These are phyloP conservation scores for Candidula unifasciata DNA, from an alignment of 2,888 invertebrate species.

Conservation along the genomic window DNA sequence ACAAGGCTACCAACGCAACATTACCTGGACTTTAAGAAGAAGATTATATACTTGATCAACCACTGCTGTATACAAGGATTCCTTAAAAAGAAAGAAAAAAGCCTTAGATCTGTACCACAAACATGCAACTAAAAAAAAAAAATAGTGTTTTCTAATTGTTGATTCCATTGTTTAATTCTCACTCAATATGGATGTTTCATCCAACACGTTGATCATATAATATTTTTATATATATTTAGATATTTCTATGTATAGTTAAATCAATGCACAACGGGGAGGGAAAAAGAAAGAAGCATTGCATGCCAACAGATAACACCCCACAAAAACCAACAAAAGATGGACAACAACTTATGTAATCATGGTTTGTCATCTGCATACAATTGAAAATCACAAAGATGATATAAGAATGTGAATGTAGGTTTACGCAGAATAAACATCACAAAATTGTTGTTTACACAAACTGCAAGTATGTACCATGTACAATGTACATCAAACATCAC, in stretches of 20 bases:
- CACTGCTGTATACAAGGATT: too few species aligned
- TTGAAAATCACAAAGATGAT: background rate
- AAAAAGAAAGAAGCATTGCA: background rate
- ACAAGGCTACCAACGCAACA: too few species aligned
- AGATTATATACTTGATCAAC: too few species aligned
- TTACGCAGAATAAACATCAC: too few species aligned
- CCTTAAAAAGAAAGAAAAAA: too few species aligned
- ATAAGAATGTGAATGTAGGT: background rate
- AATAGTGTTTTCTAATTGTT: background rate
- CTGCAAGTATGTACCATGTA: too few species aligned
- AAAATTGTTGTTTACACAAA: too few species aligned
- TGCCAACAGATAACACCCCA: background rate
- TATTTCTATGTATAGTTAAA: background rate
- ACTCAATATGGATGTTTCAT: conserved; percentile 1
- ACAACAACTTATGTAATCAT: background rate
- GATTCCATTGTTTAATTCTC: conserved; percentile 3
- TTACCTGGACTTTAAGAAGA: too few species aligned
- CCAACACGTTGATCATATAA: background rate
- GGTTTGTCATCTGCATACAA: background rate
- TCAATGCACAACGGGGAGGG: background rate
- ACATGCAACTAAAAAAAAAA: too few species aligned
- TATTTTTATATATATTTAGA: background rate
- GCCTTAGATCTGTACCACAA: too few species aligned
- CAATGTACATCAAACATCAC: too few species aligned
- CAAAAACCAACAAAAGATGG: background rate